phyloP scores from a whole-genome alignment of 1,140 invertebrate species.

The Papilio helenus region DNA sequence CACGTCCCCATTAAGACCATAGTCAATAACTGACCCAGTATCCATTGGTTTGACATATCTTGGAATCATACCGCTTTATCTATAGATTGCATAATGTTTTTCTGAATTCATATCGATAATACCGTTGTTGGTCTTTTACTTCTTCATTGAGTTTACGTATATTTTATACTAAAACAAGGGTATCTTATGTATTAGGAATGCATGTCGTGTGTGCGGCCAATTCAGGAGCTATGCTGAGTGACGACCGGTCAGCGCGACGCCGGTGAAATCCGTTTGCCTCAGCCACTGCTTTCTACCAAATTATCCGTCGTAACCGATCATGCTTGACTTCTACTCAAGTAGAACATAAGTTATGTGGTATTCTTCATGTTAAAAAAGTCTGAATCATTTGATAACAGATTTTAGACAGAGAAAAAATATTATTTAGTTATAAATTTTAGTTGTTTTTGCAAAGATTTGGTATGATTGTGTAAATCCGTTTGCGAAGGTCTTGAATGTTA shows the following conservation, averaged over 20 bases:
- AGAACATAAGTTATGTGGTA: background rate
- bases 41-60: too few species aligned
- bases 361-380: background rate
- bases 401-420: too few species aligned
- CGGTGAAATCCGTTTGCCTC: constrained; percentile 59
- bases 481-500: too few species aligned
- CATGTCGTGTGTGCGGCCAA: constrained; percentile 43
- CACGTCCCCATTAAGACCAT: too few species aligned
- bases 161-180: background rate
- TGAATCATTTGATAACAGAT: background rate
- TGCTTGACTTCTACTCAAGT: constrained; percentile 16
- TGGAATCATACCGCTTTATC: too few species aligned
- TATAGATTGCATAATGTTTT: too few species aligned
- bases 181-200: constrained; percentile 16
- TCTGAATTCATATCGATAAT: too few species aligned
- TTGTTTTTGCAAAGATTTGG: too few species aligned
- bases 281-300: constrained; percentile 54
- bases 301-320: constrained; percentile 46
- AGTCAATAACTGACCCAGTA: too few species aligned
- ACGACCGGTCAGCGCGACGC: constrained; percentile 38
- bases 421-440: too few species aligned
- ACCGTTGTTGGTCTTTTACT: too few species aligned
- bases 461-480: too few species aligned
- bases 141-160: background rate
- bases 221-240: constrained; percentile 42